Base-by-base conservation (phyloP, 1,140 invertebrate genomes). In the Drosophila sturtevanti region DNA sequence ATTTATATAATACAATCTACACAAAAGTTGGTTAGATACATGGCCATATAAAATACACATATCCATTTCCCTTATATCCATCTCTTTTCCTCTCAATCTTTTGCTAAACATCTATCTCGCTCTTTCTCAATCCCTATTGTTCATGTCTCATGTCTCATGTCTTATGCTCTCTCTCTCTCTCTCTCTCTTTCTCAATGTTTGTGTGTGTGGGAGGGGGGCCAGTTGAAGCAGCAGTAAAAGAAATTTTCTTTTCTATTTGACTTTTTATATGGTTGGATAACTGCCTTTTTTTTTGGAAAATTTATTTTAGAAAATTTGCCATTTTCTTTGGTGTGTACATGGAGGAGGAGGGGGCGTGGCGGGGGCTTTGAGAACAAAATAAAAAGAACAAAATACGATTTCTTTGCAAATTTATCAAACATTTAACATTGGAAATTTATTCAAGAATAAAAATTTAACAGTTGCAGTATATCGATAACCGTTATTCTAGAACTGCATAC, bases 1-100 rank as follows among this genome's bases (percentile, higher is more conserved):
- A 74, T 73, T 66, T 74, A 73, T 74, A 74, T 73, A 74, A 74
- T 61, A 35, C 34, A 61, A 73, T 34, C 41, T 44, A 72, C 59
- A 58, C 31, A 72, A 37, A 22, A 55, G 51, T 48, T 38, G 18
- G 11, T 14, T 12, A 44, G 22, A 9, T 27, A 72, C 12, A 24
- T 16, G 31, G 10, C 59, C 61, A 52, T 59, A 66, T 66, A 62
- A 54, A 74, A 74, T 72, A 48, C 55, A 35, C 7, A 48, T 48
- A 48, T 48, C 41, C 41, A 41, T 41, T 9, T 14, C 37, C 37
- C 37, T 0, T n/a, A 4, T 5, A 12, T 38, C 37, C 14, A 0
- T 4, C 37, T 38, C 37, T 38, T n/a, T 37, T 12, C 9, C 41
- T 14, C 16, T 18, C 41, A 1, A 6, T 31, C 5, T 7, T 3